Conservation (phyloP, 2,888 invertebrate genomes). For the Vannuccia rotundouncinata region DNA sequence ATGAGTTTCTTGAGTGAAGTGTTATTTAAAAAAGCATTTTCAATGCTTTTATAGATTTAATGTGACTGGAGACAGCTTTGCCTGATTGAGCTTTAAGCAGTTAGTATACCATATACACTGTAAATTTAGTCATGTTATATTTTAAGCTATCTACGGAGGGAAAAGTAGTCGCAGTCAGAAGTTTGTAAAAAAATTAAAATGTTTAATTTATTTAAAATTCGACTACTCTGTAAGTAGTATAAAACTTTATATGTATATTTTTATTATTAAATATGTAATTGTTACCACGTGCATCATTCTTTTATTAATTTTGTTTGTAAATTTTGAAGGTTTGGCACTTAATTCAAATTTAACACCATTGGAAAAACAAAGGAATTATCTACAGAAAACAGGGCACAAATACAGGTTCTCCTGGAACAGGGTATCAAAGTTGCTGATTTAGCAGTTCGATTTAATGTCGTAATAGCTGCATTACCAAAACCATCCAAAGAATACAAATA, state of each 20-base stretch:
- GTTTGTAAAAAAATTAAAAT: not conserved
- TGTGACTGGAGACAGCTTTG: too few relatives aligned
- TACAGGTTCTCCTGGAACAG: not conserved
- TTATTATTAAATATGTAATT: not conserved
- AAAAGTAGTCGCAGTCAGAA: not conserved
- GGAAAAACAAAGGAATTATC: conserved; percentile 20
- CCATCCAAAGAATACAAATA: conserved; percentile 1
- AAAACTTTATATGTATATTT: not conserved
- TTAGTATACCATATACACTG: too few relatives aligned
- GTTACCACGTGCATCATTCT: not conserved
- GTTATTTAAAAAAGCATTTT: too few relatives aligned
- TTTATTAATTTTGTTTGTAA: not conserved
- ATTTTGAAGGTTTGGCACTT: not conserved
- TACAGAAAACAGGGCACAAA: conserved; percentile 8
- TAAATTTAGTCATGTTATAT: too few relatives aligned
- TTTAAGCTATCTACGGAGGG: too few relatives aligned
- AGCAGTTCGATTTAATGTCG: conserved; percentile 10
- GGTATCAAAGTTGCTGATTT: not conserved
- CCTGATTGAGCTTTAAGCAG: too few relatives aligned
- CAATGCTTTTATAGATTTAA: too few relatives aligned
- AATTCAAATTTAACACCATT: not conserved
- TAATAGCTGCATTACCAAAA: conserved; percentile 6
- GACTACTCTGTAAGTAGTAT: not conserved
- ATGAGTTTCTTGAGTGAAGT: too few relatives aligned
- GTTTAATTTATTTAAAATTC: not conserved